Base-by-base conservation (phyloP, 2,888 invertebrate genomes). In the Osmoderma eremita region DNA sequence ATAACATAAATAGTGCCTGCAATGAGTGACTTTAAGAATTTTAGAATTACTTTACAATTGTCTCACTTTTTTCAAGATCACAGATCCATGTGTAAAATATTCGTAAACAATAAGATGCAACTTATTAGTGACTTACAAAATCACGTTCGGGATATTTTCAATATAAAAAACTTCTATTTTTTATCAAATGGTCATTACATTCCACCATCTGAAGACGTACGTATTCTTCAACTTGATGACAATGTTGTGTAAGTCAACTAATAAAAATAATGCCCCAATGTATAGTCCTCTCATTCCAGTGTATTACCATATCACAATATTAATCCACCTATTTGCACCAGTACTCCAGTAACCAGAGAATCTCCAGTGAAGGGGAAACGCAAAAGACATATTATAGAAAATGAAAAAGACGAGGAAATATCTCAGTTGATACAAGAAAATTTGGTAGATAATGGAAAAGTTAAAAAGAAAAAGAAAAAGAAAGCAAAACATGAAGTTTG, bases 201-300 rank as follows among this genome's bases (percentile, higher is more conserved):
- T 45, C 82, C 83, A 1, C 76, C 80, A 1, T 74, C 69, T 13
- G 82, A 82, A 68, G 81, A 83, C 67, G 74, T 80, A 15, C 74
- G 75, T n/a, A 64, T 76, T n/a, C 61, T 78, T 20, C 70, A 75
- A 12, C 71, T 70, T 62, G 74, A 74, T 41, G 75, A 76, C 54
- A 58, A 71, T 51, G 67, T 77, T 22, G 67, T 71, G 76, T 77
- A 74, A 67, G 69, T 62, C 61, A 68, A 36, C 8, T 36, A 18
- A 15, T 54, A 42, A 22, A 24, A 22, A 18, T 22, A 22, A 8
- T 45, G n/a, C 13, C 18, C 3, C 18, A n/a, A 45, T 30, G 13
- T n/a, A 20, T 20, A 10, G n/a, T 4, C 8, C 17, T 15, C 3
- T 58, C 17, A 10, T 61, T 61, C 10, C 45, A 61, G 58, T 2